A percentile compares a stretch with the other conserved stretches of the same genome.
phyloP scores from a whole-genome alignment of 2,888 invertebrate species.

The Cecidostiba fungosa region DNA sequence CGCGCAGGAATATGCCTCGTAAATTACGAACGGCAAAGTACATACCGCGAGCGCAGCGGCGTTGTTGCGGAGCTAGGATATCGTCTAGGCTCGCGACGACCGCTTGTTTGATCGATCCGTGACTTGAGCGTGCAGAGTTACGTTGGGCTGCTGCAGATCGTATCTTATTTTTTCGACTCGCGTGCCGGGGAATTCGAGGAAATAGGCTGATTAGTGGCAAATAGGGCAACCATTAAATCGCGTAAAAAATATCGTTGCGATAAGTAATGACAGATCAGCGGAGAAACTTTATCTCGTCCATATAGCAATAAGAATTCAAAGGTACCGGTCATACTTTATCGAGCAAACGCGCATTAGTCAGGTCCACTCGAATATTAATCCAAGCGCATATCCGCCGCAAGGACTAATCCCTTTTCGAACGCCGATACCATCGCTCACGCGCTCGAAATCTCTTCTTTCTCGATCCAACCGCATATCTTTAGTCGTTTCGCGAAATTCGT shows the following conservation, averaged over 20 bases:
- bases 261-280: no score
- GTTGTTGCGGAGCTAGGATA: neutral
- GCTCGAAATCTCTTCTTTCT: neutral
- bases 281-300: no score
- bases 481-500: neutral
- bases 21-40: slow-evolving; percentile 34
- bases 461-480: neutral
- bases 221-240: no score
- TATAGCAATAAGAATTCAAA: no score
- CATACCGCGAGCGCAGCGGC: neutral
- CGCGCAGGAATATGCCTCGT: slow-evolving; percentile 12
- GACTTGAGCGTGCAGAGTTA: neutral
- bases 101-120: neutral
- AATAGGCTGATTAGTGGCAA: no score
- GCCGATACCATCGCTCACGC: neutral
- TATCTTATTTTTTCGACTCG: no score
- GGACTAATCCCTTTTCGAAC: neutral
- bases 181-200: no score
- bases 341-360: no score
- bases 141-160: no score
- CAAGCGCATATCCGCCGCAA: neutral
- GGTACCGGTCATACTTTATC: no score
- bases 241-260: no score
- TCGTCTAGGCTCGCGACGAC: slow-evolving; percentile 10
- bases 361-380: neutral